A percentile compares a stretch with the other conserved stretches of the same genome.
Evolutionary conservation across 2,797 vertebrate species (phyloP).

Genomic region (Myotis vivesi): DNA sequence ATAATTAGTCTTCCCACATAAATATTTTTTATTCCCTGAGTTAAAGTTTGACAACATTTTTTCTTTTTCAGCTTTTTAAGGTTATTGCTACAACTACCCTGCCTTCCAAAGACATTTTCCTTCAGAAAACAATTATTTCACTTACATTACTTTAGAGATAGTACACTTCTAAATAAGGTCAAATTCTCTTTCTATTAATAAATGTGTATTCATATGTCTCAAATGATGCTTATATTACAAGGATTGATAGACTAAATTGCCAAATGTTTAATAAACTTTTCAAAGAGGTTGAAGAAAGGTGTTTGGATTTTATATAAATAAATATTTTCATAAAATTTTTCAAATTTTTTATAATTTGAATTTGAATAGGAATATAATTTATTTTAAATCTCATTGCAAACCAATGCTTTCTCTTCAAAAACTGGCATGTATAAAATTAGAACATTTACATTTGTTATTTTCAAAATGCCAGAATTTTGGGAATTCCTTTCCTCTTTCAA

Average conservation of each 20-base stretch:
- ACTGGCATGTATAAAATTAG: neutral
- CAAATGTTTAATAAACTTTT: slow-evolving; percentile 25
- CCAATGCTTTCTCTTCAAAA: neutral
- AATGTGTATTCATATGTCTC: slow-evolving; percentile 21
- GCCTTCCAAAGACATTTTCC: slow-evolving; percentile 30
- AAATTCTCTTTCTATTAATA: neutral
- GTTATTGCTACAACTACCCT: neutral
- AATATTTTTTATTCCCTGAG: neutral
- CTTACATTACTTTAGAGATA: slow-evolving; percentile 11
- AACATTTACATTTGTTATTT: slow-evolving; percentile 36
- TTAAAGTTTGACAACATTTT: neutral
- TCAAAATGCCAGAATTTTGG: slow-evolving; percentile 20
- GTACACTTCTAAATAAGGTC: slow-evolving; percentile 34
- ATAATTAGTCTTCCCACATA: neutral
- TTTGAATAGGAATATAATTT: slow-evolving; percentile 23
- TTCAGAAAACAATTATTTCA: slow-evolving; percentile 18
- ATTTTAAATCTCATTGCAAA: neutral
- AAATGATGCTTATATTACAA: neutral
- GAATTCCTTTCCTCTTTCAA: slow-evolving; percentile 34
- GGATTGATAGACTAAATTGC: neutral
- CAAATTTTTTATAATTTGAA: slow-evolving; percentile 17
- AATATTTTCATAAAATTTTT: neutral
- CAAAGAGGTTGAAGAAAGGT: neutral
- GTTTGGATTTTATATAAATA: slow-evolving; percentile 17
- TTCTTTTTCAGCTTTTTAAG: neutral